These are phyloP conservation scores for Dryas iulia DNA, from an alignment of 1,140 invertebrate genomes.

Conservation along the genomic window DNA sequence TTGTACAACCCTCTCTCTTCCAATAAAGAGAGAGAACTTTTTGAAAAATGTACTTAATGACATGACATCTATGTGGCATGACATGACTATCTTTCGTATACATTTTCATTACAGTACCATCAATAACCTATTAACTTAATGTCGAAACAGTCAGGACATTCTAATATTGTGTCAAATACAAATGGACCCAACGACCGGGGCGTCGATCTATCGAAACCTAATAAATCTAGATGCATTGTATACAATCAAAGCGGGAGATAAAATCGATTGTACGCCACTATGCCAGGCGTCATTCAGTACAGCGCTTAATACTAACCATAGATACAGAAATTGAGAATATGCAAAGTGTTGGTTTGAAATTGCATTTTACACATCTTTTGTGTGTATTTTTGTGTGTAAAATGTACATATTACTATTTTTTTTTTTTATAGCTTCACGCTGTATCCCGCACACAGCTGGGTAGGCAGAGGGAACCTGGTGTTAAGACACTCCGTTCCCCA, in stretches of 20 bases:
- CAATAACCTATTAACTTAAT: background rate
- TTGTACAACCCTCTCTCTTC: no score
- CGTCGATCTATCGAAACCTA: constrained; percentile 17
- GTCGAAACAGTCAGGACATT: background rate
- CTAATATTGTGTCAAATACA: constrained; percentile 5
- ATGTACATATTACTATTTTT: no score
- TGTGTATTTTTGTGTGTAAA: no score
- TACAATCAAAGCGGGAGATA: constrained; percentile 12
- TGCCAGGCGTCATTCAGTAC: constrained; percentile 6
- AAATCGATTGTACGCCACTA: constrained; percentile 18
- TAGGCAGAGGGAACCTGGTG: no score
- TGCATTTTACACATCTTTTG: no score
- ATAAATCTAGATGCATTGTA: constrained; percentile 14
- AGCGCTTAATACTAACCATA: background rate
- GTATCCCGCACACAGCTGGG: no score
- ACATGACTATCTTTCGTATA: no score
- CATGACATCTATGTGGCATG: no score
- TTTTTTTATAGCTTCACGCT: no score
- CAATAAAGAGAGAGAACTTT: no score
- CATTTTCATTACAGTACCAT: background rate
- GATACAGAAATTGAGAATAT: background rate
- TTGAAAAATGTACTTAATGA: no score
- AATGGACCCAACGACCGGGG: background rate
- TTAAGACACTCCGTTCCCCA: no score
- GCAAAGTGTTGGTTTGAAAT: background rate